Percentiles rank a stretch among this genome's conserved stretches.
Conservation (phyloP, 2,888 invertebrate species). For the Drosophila fulvimacula region DNA sequence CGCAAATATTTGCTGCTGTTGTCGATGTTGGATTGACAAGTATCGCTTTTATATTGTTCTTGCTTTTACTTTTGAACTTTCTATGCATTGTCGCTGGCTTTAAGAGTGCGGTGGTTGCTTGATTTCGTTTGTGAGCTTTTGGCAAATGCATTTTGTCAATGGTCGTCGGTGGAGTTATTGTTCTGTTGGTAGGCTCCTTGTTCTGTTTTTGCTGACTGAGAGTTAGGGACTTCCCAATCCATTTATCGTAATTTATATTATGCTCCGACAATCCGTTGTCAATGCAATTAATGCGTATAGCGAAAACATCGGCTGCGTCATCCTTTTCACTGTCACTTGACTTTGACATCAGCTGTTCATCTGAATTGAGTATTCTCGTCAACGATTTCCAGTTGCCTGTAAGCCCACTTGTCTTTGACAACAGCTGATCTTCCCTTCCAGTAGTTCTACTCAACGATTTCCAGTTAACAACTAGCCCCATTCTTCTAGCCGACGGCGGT, state of each 20-base stretch:
- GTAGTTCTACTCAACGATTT: not conserved
- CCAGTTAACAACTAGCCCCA: not conserved
- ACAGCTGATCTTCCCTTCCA: not conserved
- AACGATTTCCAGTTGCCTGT: conserved; percentile 1
- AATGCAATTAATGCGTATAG: conserved; percentile 5
- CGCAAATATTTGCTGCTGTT: not conserved
- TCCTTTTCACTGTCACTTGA: not conserved
- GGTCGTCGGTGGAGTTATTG: conserved; percentile 19
- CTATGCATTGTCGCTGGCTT: conserved; percentile 55
- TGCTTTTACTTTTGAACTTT: conserved; percentile 68
- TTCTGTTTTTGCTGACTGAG: not conserved
- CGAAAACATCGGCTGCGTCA: not conserved
- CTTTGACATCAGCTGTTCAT: conserved; percentile 3
- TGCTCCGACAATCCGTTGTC: not conserved
- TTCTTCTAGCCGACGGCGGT: conserved; percentile 4
- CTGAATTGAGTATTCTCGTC: not conserved
- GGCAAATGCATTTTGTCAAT: conserved; percentile 26
- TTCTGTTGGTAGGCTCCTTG: not conserved
- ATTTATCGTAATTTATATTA: not conserved
- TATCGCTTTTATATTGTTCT: conserved; percentile 18
- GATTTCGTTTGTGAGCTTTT: conserved; percentile 41
- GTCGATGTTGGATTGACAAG: not conserved
- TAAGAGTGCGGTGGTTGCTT: conserved; percentile 20
- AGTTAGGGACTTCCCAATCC: not conserved
- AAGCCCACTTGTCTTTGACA: conserved; percentile 1